Evolutionary conservation across 2,113 vertebrate genomes (phyloP).

Genomic region (Rhinolophus sinicus): DNA sequence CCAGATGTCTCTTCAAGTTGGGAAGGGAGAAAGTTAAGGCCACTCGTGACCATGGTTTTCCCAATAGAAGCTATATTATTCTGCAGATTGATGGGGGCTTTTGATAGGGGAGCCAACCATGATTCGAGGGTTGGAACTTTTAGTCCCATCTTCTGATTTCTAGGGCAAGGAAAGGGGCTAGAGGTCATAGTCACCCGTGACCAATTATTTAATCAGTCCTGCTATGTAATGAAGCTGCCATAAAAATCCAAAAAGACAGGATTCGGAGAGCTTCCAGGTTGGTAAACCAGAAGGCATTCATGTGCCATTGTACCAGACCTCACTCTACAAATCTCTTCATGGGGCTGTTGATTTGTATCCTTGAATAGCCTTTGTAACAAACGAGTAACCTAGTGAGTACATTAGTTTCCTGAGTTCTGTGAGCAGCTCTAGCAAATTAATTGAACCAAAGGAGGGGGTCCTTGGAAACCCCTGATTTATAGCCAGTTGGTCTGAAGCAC

Average conservation of each 20-base stretch:
- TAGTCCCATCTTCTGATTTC: neutral
- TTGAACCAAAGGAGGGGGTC: neutral
- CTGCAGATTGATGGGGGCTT: neutral
- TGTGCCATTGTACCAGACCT: neutral
- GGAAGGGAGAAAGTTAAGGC: conserved; percentile 9
- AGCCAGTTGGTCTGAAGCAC: neutral
- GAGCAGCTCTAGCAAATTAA: neutral
- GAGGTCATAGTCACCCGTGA: neutral
- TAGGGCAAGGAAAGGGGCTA: no score
- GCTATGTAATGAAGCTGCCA: neutral
- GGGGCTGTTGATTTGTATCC: neutral
- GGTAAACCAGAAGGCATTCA: neutral
- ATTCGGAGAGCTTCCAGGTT: neutral
- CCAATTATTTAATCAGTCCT: neutral
- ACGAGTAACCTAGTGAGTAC: neutral
- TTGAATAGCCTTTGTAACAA: neutral
- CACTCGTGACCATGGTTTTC: neutral
- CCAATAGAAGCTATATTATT: neutral
- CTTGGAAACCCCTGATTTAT: neutral
- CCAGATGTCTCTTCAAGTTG: conserved; percentile 27
- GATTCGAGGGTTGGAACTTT: neutral
- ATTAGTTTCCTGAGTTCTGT: neutral
- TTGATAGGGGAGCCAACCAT: no score
- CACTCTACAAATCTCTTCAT: neutral
- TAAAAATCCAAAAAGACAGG: neutral